These are phyloP conservation scores for Drosophila repleta DNA, from an alignment of 1,140 invertebrate genomes.

Conservation along the genomic window DNA sequence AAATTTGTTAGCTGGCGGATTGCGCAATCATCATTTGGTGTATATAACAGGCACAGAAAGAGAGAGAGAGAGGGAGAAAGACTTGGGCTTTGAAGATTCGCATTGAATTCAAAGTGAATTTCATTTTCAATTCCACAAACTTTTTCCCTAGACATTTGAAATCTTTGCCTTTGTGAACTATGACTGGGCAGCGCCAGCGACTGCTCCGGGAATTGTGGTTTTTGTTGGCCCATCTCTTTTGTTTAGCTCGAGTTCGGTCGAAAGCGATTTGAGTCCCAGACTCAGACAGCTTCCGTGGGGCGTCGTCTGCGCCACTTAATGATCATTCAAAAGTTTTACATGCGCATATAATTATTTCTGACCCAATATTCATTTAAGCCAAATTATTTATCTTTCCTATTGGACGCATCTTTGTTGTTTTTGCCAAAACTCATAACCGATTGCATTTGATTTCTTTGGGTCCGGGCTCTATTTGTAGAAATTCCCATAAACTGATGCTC, in stretches of 20 bases:
- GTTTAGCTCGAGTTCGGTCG: conserved; percentile 37
- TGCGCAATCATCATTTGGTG: conserved; percentile 58
- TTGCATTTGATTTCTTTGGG: conserved; percentile 15
- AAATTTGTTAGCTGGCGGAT: conserved; percentile 48
- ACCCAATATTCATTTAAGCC: conserved; percentile 41
- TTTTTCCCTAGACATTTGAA: conserved; percentile 32
- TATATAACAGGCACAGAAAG: conserved; percentile 32
- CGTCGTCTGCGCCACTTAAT: conserved; percentile 42
- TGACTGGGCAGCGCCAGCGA: conserved; percentile 63
- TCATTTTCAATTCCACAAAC: conserved; percentile 51
- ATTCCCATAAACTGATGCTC: conserved; percentile 40
- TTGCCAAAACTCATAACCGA: conserved; percentile 24
- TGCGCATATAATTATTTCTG: conserved; percentile 43
- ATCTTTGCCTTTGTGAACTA: conserved; percentile 74
- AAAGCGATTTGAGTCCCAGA: conserved; percentile 30
- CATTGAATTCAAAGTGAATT: conserved; percentile 81
- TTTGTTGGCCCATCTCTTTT: conserved; percentile 36
- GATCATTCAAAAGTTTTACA: conserved; percentile 32
- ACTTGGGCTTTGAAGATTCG: conserved; percentile 54
- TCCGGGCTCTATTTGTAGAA: conserved; percentile 35
- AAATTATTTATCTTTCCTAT: conserved; percentile 32
- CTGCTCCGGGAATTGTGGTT: conserved; percentile 22
- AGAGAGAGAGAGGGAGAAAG: conserved; percentile 22
- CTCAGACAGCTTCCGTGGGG: conserved; percentile 64
- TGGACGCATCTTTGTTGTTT: conserved; percentile 5